A percentile compares a stretch with the other conserved stretches of the same genome.
These are phyloP conservation scores for Sinocyclocheilus maitianheensis DNA, from an alignment of 2,113 vertebrate species.

Conservation along the genomic window DNA sequence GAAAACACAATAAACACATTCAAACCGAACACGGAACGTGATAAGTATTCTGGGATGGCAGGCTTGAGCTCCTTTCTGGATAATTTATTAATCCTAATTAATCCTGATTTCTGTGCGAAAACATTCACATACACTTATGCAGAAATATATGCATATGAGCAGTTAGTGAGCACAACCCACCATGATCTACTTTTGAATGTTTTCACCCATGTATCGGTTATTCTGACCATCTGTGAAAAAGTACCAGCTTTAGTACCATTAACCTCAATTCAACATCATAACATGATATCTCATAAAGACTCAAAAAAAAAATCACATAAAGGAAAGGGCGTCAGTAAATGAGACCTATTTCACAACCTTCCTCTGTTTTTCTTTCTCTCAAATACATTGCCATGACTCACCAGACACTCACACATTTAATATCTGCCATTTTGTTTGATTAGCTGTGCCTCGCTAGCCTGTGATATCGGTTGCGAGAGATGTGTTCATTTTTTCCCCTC, in stretches of 20 bases:
- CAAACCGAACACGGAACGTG: too few species aligned
- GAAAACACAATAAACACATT: too few species aligned
- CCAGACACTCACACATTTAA: constrained; percentile 1
- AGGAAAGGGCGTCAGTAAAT: background rate
- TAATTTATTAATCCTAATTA: background rate
- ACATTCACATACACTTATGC: background rate
- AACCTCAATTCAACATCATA: background rate
- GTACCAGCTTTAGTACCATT: background rate
- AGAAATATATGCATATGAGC: background rate
- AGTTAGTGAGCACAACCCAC: background rate
- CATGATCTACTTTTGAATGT: background rate
- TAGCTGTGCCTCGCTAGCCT: background rate
- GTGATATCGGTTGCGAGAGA: background rate
- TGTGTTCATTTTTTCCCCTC: background rate
- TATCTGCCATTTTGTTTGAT: constrained; percentile 17
- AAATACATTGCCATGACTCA: background rate
- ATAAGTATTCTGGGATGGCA: too few species aligned
- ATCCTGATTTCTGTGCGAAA: background rate
- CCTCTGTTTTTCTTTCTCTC: background rate
- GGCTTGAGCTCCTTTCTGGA: too few species aligned
- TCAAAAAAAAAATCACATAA: background rate
- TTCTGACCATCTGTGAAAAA: background rate
- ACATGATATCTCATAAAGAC: background rate
- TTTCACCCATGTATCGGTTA: background rate
- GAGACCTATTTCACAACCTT: background rate